Conservation (phyloP, 2,797 vertebrate species). For the Sebastes hubbsi region DNA sequence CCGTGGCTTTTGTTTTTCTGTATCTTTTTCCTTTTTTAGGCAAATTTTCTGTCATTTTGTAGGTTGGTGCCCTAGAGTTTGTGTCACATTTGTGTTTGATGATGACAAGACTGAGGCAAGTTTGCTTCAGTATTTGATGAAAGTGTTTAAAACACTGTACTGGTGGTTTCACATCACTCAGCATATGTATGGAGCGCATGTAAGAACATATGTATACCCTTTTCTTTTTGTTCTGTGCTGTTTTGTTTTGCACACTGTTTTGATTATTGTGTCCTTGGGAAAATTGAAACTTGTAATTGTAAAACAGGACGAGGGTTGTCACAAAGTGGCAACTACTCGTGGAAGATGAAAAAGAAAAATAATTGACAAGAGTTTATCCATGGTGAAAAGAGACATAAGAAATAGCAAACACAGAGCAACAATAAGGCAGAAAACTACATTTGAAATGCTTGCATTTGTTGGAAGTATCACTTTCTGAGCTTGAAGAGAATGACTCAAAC, state of each 20-base stretch:
- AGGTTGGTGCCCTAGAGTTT: background rate
- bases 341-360: background rate
- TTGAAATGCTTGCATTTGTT: constrained; percentile 4
- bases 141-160: background rate
- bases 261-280: background rate
- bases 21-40: background rate
- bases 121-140: background rate
- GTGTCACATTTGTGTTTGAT: background rate
- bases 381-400: background rate
- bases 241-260: background rate
- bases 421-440: background rate
- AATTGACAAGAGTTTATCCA: background rate
- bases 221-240: no score
- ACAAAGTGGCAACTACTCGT: background rate
- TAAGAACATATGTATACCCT: background rate
- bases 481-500: constrained; percentile 51
- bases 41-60: background rate
- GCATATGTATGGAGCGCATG: background rate
- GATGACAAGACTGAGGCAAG: background rate
- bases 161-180: background rate
- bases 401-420: background rate
- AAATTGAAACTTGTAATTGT: background rate
- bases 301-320: background rate
- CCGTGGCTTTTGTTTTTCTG: background rate
- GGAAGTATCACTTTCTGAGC: constrained; percentile 7